phyloP scores from a whole-genome alignment of 64 coral and sea anemone genomes.

The Exaiptasia diaphana region DNA sequence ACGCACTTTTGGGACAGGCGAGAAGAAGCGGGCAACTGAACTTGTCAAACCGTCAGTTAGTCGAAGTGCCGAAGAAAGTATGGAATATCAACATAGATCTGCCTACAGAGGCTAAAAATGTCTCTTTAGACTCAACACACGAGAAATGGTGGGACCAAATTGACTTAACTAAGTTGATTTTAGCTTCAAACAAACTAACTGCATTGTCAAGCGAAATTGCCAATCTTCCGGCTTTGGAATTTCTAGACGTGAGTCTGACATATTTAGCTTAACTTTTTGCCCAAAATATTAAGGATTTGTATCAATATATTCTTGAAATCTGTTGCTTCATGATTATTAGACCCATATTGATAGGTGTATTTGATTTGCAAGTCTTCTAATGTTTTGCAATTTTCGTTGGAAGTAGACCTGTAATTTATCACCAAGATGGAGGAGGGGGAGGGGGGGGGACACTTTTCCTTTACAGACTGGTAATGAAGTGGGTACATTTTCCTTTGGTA shows the following conservation, averaged over 20 bases:
- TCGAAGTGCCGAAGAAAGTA: conserved; percentile 75
- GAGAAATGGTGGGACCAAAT: conserved; percentile 90
- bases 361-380: no score
- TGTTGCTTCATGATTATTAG: no score
- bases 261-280: not conserved
- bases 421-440: no score
- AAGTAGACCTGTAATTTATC: no score
- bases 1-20: conserved; percentile 74
- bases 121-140: conserved; percentile 72
- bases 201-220: conserved; percentile 69
- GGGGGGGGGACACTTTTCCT: no score
- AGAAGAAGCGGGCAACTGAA: conserved; percentile 88
- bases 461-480: no score
- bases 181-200: conserved; percentile 88
- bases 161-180: conserved; percentile 76
- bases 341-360: no score
- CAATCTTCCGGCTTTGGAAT: conserved; percentile 58
- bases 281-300: no score
- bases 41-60: conserved; percentile 74
- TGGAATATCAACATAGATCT: conserved; percentile 87
- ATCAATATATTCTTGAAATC: no score
- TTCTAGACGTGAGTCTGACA: conserved; percentile 81
- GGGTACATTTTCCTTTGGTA: no score
- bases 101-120: conserved; percentile 77
- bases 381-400: no score